These are phyloP conservation scores for Tragopan temminckii DNA, from an alignment of 2,797 vertebrate species.

Conservation along the genomic window DNA sequence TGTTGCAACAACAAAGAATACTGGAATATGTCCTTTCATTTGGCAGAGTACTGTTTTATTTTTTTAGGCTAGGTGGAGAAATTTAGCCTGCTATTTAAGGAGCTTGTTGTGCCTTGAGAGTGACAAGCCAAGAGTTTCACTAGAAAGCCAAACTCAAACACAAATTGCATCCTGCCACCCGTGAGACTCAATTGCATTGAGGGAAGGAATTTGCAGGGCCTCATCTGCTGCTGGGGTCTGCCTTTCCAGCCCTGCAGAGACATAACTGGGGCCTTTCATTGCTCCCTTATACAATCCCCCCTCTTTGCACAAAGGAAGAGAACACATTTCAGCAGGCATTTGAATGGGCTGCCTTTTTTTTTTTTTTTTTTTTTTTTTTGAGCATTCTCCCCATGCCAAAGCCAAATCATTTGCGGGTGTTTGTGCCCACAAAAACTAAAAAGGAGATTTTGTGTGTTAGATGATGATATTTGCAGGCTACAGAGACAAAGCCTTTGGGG, in stretches of 20 bases:
- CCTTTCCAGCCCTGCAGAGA: accelerated
- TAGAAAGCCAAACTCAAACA: conserved; percentile 55
- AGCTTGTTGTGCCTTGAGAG: conserved; percentile 56
- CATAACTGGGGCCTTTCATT: accelerated
- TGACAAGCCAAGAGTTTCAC: conserved; percentile 66
- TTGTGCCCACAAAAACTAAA: not conserved
- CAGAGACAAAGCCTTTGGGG: not conserved
- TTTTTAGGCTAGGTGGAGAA: conserved; percentile 67
- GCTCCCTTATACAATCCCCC: not conserved
- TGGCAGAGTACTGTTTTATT: conserved; percentile 46
- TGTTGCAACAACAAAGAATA: conserved; percentile 73
- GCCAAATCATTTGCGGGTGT: accelerated
- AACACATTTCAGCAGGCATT: not conserved
- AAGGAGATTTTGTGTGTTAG: not conserved
- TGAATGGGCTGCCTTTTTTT: no score
- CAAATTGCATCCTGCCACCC: conserved; percentile 62
- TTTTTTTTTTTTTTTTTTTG: not conserved
- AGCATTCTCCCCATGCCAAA: accelerated
- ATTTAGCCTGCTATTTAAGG: conserved; percentile 73
- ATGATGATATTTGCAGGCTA: not conserved
- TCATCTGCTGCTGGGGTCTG: not conserved
- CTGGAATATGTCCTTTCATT: conserved; percentile 72
- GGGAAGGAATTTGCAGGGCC: not conserved
- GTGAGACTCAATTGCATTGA: not conserved
- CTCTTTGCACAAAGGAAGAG: not conserved